Percentiles rank a stretch among this genome's conserved stretches.
Evolutionary conservation across 2,113 vertebrate genomes (phyloP).

Genomic region (Archocentrus centrarchus): DNA sequence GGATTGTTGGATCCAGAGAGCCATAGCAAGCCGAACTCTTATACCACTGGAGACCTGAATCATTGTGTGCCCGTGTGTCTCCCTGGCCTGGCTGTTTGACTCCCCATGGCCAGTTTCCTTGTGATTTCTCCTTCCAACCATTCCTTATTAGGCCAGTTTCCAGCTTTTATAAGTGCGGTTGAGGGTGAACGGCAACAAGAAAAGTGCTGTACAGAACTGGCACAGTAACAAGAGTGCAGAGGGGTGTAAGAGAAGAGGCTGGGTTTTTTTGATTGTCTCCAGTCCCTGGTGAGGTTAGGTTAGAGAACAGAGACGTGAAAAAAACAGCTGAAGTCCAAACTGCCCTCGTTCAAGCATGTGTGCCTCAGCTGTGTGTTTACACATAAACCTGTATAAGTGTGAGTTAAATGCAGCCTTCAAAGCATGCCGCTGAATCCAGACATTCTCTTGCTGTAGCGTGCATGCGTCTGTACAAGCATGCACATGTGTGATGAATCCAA

Average conservation of each 20-base stretch:
- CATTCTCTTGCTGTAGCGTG: neutral
- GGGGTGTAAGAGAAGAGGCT: neutral
- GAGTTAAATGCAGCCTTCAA: neutral
- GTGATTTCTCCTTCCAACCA: slow-evolving; percentile 26
- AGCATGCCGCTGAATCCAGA: neutral
- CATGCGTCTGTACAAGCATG: neutral
- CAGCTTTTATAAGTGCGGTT: slow-evolving; percentile 1
- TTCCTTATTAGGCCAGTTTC: slow-evolving; percentile 10
- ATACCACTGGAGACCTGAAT: neutral
- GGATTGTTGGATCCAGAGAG: slow-evolving; percentile 35
- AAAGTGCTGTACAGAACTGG: neutral
- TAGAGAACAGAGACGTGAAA: slow-evolving; percentile 2
- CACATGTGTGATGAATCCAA: neutral
- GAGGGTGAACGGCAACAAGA: neutral
- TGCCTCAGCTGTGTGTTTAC: neutral
- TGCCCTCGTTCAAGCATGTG: neutral
- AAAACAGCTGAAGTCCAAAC: slow-evolving; percentile 1
- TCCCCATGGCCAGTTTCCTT: slow-evolving; percentile 20
- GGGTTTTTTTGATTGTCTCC: neutral
- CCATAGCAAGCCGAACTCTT: slow-evolving; percentile 15
- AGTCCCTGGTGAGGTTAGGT: neutral
- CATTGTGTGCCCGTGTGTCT: neutral
- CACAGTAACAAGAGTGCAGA: neutral
- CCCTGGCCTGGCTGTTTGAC: neutral
- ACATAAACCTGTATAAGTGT: neutral